Conservation (phyloP, 2,113 vertebrate genomes). For the Meles meles region DNA sequence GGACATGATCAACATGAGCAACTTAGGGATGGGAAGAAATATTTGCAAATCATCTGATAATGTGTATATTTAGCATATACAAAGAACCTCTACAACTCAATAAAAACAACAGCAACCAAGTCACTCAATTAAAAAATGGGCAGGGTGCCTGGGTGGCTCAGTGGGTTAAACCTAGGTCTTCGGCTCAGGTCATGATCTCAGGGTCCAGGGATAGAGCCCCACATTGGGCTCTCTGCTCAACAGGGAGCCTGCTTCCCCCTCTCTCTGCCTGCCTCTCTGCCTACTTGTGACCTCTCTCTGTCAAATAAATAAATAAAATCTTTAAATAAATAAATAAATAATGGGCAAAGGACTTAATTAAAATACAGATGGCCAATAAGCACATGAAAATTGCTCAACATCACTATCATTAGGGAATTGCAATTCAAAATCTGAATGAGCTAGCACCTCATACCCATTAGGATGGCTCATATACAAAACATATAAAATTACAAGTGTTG, state of each 20-base stretch:
- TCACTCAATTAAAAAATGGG: neutral
- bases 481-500: neutral
- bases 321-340: neutral
- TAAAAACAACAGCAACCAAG: neutral
- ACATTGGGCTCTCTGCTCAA: too few relatives aligned
- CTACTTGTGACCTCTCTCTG: too few relatives aligned
- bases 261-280: too few relatives aligned
- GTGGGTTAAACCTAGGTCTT: too few relatives aligned
- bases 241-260: too few relatives aligned
- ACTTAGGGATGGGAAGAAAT: neutral
- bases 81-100: neutral
- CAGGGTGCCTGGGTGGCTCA: neutral
- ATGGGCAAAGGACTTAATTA: neutral
- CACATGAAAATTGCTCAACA: neutral
- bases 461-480: neutral
- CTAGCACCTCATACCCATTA: neutral
- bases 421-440: neutral
- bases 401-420: neutral
- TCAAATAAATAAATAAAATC: too few relatives aligned
- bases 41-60: neutral
- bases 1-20: neutral
- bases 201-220: too few relatives aligned
- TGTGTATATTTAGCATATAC: neutral
- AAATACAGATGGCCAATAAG: neutral
- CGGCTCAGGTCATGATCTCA: too few relatives aligned